A percentile compares a stretch with the other conserved stretches of the same genome.
phyloP scores from a whole-genome alignment of 2,888 invertebrate genomes.

The Rhynchonema sp. region DNA sequence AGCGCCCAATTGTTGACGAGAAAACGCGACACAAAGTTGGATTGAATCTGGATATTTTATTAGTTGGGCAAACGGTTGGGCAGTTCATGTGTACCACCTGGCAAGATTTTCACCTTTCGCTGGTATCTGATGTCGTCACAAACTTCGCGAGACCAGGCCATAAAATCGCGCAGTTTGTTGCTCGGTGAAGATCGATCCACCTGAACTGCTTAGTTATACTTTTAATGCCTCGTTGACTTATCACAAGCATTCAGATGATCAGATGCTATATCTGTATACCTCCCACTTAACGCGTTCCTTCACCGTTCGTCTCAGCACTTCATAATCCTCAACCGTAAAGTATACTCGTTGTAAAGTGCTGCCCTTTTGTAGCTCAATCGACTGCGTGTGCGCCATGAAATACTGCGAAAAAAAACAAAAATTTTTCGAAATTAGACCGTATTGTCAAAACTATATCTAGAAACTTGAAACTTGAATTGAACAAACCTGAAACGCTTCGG shows the following conservation, averaged over 20 bases:
- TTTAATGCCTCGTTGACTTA: too few relatives aligned
- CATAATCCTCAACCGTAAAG: constrained; percentile 25
- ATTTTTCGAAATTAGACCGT: too few relatives aligned
- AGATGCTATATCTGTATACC: too few relatives aligned
- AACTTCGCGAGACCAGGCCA: constrained; percentile 30
- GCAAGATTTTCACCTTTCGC: constrained; percentile 19
- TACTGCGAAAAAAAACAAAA: constrained; percentile 24
- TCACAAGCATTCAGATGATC: too few relatives aligned
- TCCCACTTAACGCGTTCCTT: constrained; percentile 31
- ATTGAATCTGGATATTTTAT: constrained; percentile 12
- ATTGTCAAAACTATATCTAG: too few relatives aligned
- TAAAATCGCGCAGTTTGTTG: constrained; percentile 30
- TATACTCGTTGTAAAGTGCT: constrained; percentile 28
- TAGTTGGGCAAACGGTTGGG: too few relatives aligned
- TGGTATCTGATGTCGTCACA: constrained; percentile 30
- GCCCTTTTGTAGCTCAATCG: constrained; percentile 29
- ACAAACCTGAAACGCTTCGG: not conserved
- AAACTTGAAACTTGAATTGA: too few relatives aligned
- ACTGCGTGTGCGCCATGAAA: constrained; percentile 21
- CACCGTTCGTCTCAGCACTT: constrained; percentile 19
- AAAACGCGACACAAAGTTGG: constrained; percentile 19
- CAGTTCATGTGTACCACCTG: too few relatives aligned
- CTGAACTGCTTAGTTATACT: too few relatives aligned
- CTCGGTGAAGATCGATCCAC: constrained; percentile 30
- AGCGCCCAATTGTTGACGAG: constrained; percentile 27